Evolutionary conservation across 2,113 vertebrate genomes (phyloP).

Genomic region (Leucoraja erinaceus): DNA sequence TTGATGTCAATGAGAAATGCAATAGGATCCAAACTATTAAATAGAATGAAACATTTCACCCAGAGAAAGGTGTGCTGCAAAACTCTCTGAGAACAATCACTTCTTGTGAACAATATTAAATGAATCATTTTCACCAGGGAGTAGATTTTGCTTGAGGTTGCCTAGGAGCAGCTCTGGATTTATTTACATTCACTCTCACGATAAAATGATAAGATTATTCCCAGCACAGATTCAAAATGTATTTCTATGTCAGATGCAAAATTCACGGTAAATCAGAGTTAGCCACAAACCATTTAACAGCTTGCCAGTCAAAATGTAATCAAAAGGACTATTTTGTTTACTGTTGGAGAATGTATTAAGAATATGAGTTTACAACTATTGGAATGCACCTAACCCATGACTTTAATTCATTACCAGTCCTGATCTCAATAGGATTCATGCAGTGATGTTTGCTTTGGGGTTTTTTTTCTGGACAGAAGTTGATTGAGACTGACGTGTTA

Average conservation of each 20-base stretch:
- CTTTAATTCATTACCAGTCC: neutral
- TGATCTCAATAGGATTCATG: neutral
- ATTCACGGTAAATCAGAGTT: neutral
- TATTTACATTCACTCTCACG: neutral
- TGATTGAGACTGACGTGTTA: neutral
- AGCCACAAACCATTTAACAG: neutral
- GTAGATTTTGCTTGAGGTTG: slow-evolving; percentile 22
- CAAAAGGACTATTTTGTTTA: neutral
- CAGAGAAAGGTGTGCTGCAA: neutral
- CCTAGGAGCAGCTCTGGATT: neutral
- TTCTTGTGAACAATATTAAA: neutral
- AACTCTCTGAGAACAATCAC: neutral
- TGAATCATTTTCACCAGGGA: neutral
- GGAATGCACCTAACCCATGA: neutral
- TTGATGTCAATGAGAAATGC: neutral
- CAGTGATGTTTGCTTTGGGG: neutral
- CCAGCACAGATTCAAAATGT: neutral
- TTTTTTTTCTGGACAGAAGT: neutral
- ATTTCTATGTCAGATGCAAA: neutral
- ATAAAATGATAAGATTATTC: neutral
- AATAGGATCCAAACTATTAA: neutral
- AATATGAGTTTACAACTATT: neutral
- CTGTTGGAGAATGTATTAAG: neutral
- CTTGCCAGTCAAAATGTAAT: slow-evolving; percentile 1
- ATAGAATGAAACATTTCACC: neutral